Percentiles rank a stretch among this genome's conserved stretches.
These are phyloP conservation scores for Napeogenes sylphis DNA, from an alignment of 2,888 invertebrate genomes.

Conservation along the genomic window DNA sequence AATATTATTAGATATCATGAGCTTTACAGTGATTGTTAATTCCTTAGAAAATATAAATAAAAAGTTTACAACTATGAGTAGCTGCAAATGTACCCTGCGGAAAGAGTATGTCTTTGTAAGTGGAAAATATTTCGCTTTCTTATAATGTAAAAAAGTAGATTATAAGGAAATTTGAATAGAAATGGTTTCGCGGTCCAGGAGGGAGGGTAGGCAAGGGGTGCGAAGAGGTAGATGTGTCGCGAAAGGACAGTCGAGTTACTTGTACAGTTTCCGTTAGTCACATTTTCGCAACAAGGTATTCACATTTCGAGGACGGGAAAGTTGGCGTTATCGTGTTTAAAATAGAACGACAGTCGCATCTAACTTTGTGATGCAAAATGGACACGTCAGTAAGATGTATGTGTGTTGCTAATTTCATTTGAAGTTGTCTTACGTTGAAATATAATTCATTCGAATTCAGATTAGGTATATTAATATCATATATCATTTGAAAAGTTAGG, in stretches of 20 bases:
- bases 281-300: slow-evolving; percentile 78
- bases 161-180: slow-evolving; percentile 54
- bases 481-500: too few relatives aligned
- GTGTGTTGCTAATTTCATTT: slow-evolving; percentile 13
- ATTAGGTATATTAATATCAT: too few relatives aligned
- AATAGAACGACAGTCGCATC: slow-evolving; percentile 75
- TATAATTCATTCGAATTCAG: too few relatives aligned
- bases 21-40: background rate
- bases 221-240: slow-evolving; percentile 39
- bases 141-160: slow-evolving; percentile 16
- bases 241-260: slow-evolving; percentile 69
- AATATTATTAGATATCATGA: background rate
- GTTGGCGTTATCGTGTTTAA: slow-evolving; percentile 76
- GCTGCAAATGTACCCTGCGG: background rate
- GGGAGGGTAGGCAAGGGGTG: slow-evolving; percentile 37
- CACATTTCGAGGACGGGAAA: slow-evolving; percentile 76
- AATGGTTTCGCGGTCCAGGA: slow-evolving; percentile 40
- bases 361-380: slow-evolving; percentile 76
- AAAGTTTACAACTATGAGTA: background rate
- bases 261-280: slow-evolving; percentile 76
- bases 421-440: background rate
- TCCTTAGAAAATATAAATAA: background rate
- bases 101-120: slow-evolving; percentile 4
- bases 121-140: slow-evolving; percentile 13
- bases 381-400: slow-evolving; percentile 45